Evolutionary conservation across 2,113 vertebrate genomes (phyloP).

Genomic region (Malurus elegans): DNA sequence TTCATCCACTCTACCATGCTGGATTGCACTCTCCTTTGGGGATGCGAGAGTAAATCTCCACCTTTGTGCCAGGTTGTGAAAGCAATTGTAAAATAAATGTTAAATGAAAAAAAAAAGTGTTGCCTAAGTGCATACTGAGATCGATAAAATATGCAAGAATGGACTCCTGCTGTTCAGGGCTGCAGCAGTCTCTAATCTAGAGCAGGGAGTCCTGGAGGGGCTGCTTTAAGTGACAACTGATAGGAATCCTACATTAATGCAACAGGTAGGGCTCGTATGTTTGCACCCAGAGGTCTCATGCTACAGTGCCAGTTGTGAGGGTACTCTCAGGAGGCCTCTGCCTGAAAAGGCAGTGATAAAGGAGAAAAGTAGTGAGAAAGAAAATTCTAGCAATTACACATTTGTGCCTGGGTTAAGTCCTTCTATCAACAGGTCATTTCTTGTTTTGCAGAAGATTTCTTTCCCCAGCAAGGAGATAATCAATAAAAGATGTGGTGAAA

Average conservation of each 20-base stretch:
- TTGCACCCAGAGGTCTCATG: background rate
- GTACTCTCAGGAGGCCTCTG: background rate
- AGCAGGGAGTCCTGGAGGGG: background rate
- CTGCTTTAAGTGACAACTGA: background rate
- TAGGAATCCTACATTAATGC: background rate
- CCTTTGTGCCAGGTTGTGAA: background rate
- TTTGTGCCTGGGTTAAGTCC: background rate
- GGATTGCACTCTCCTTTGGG: background rate
- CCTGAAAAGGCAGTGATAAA: background rate
- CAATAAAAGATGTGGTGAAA: background rate
- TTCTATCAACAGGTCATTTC: background rate
- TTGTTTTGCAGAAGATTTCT: background rate
- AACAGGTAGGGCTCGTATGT: background rate
- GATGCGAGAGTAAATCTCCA: background rate
- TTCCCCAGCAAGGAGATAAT: background rate
- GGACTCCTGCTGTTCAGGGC: background rate
- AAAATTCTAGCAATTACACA: background rate
- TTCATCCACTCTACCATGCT: background rate
- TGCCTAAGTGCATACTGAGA: background rate
- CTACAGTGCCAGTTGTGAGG: background rate
- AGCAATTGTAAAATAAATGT: background rate
- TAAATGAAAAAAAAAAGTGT: background rate
- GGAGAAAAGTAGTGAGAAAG: background rate
- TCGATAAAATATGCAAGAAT: background rate
- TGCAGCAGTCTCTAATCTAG: background rate